Conservation (phyloP, 2,888 invertebrate genomes). For the Stenodera caucasica region DNA sequence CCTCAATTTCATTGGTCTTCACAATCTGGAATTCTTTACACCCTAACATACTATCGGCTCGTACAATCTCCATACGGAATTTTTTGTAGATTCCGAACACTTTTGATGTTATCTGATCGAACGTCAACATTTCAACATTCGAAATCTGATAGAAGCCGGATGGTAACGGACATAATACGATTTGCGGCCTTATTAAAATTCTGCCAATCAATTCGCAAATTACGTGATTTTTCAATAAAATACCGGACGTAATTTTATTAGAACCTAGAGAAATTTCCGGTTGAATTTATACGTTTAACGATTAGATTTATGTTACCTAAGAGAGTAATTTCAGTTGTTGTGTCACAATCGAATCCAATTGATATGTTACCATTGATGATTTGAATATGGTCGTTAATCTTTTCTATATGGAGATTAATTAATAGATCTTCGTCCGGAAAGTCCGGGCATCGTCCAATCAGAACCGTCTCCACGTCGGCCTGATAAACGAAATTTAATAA, state of each 20-base stretch:
- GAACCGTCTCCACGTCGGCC: slow-evolving; percentile 11
- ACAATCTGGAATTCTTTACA: slow-evolving; percentile 15
- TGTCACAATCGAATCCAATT: slow-evolving; percentile 12
- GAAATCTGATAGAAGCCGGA: slow-evolving; percentile 2
- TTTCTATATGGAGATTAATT: slow-evolving; percentile 15
- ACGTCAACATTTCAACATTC: neutral
- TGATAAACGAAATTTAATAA: slow-evolving; percentile 15
- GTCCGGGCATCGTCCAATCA: slow-evolving; percentile 15
- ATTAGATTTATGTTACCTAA: slow-evolving; percentile 7
- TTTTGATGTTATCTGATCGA: neutral
- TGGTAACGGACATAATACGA: slow-evolving; percentile 9
- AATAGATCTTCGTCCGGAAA: slow-evolving; percentile 10
- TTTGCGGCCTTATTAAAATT: neutral
- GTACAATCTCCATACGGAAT: slow-evolving; percentile 15
- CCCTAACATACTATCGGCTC: neutral
- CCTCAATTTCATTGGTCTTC: neutral
- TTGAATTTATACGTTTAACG: neutral
- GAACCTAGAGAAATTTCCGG: neutral
- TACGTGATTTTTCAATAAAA: neutral
- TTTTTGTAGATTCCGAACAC: slow-evolving; percentile 3
- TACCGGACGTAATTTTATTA: neutral
- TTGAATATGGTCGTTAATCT: slow-evolving; percentile 4
- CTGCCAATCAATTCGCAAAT: neutral
- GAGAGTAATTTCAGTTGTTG: slow-evolving; percentile 4
- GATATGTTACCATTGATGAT: slow-evolving; percentile 11